These are phyloP conservation scores for Eupithecia centaureata DNA, from an alignment of 2,888 invertebrate species.

Conservation along the genomic window DNA sequence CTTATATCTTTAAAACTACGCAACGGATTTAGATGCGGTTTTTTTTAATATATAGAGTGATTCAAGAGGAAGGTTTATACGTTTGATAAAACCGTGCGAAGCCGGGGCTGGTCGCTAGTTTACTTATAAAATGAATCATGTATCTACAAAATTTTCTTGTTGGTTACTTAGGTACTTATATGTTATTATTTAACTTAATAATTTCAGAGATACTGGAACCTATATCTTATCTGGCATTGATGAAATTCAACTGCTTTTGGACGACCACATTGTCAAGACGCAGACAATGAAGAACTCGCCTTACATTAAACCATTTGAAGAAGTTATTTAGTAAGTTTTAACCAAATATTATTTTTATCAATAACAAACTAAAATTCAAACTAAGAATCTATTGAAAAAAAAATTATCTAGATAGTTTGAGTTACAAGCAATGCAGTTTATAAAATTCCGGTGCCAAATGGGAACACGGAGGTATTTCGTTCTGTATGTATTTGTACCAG, in stretches of 20 bases:
- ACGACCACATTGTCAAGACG: conserved; percentile 98
- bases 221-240: conserved; percentile 95
- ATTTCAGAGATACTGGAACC: conserved; percentile 92
- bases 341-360: not conserved
- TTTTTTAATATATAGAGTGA: no score
- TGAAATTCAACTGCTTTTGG: conserved; percentile 95
- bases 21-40: no score
- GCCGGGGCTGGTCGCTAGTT: no score
- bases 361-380: not conserved
- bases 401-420: no score
- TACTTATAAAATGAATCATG: no score
- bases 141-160: not conserved
- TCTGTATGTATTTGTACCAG: no score
- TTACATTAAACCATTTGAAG: conserved; percentile 97
- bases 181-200: no score
- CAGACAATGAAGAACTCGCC: conserved; percentile 99
- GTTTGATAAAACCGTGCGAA: no score
- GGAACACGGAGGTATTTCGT: no score
- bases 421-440: not conserved
- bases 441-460: not conserved
- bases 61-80: no score
- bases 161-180: not conserved
- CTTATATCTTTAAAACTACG: no score
- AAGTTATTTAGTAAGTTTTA: conserved; percentile 87
- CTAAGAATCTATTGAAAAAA: not conserved